Evolutionary conservation across 2,113 vertebrate genomes (phyloP).

Genomic region (Motacilla tschutschensis): DNA sequence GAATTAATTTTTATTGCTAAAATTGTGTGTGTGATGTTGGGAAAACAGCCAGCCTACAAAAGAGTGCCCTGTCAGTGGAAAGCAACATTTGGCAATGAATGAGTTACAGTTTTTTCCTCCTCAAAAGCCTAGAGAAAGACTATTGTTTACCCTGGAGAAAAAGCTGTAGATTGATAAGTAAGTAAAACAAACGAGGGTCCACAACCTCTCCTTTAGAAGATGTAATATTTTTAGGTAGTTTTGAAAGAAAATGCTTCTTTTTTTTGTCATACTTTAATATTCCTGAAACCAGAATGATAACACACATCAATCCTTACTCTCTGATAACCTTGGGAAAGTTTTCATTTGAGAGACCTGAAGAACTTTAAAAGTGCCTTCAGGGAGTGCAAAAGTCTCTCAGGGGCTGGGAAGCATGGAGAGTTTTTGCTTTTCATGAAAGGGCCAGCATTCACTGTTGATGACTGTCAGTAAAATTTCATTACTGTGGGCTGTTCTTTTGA

Average conservation of each 20-base stretch:
- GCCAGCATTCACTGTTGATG: background rate
- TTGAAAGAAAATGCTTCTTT: slow-evolving; percentile 21
- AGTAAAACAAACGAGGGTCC: slow-evolving; percentile 11
- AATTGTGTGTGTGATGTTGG: background rate
- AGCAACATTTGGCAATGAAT: background rate
- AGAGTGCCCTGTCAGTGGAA: background rate
- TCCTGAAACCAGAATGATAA: background rate
- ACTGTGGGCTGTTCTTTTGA: background rate
- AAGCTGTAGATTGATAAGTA: background rate
- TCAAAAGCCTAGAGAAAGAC: background rate
- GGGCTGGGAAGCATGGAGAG: background rate
- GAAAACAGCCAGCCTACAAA: background rate
- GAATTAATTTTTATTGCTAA: slow-evolving; percentile 31
- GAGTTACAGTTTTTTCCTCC: background rate
- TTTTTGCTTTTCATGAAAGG: background rate
- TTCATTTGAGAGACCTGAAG: background rate
- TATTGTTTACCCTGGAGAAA: background rate
- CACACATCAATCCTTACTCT: background rate
- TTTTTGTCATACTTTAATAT: slow-evolving; percentile 12
- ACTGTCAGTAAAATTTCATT: background rate
- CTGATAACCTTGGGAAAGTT: background rate
- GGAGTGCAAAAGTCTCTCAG: background rate
- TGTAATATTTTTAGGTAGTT: background rate
- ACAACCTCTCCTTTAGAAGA: background rate
- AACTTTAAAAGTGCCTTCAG: background rate